phyloP scores from a whole-genome alignment of 2,888 invertebrate species.

The Xylota sylvarum region DNA sequence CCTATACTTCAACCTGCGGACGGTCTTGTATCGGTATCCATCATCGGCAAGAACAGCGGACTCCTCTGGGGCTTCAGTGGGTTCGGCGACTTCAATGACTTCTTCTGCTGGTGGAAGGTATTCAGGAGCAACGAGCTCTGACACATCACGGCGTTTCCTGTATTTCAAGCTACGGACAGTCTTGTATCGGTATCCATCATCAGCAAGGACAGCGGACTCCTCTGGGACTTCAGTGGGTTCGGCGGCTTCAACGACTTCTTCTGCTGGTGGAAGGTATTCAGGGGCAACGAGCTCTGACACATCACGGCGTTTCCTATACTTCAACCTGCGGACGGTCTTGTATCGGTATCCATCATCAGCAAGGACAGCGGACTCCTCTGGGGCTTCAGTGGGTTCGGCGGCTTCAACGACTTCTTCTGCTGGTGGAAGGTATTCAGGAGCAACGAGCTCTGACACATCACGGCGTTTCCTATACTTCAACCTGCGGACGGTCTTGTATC shows the following conservation, averaged over 20 bases:
- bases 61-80: constrained; percentile 63
- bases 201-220: constrained; percentile 41
- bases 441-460: constrained; percentile 63
- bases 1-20: constrained; percentile 80
- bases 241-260: no score
- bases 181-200: constrained; percentile 68
- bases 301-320: constrained; percentile 81
- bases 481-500: constrained; percentile 52
- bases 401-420: constrained; percentile 72
- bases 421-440: constrained; percentile 78
- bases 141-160: constrained; percentile 58
- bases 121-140: constrained; percentile 52
- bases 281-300: constrained; percentile 78
- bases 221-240: constrained; percentile 2
- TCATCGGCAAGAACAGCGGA: constrained; percentile 78
- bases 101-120: background rate
- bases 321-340: constrained; percentile 80
- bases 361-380: constrained; percentile 78
- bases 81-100: background rate
- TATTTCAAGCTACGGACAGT: constrained; percentile 61
- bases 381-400: constrained; percentile 18
- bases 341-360: constrained; percentile 80
- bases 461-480: constrained; percentile 41
- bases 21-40: constrained; percentile 81
- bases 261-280: no score